Evolutionary conservation across 92 coral and sea anemone genomes (phyloP), one percentile per base, ranked within the genome.

Genomic region (Epizoanthus fatuus): DNA sequence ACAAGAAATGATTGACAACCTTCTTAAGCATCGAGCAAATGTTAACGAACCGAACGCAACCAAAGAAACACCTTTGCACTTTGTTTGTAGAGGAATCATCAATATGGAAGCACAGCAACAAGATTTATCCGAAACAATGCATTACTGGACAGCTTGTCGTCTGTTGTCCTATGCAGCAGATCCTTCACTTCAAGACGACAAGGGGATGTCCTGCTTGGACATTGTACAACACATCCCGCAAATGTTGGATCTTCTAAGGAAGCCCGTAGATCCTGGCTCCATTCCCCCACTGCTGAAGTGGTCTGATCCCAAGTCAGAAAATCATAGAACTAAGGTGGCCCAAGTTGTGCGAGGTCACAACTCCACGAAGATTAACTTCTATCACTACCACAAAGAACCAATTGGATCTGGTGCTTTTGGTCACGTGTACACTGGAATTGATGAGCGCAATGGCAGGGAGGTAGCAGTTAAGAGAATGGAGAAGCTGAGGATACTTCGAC

Each of bases 71-170:
- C 69, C 81, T 60, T 53, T 76, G 42, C 81, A 76, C 45, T 37
- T 76, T 37, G 81, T 76, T 40, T 76, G 81, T 51, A 76, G 81
- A 40, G 5, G 9, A 54, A 40, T n/a, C 20, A 1, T 20, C 3
- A 37, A 2, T 3, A 52, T 73, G 35, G 7, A 40, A 37, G 81
- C 59, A 5, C 69, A 59, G 4, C 81, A 76, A 40, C 7, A 17
- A 35, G 44, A 39, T 3, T 16, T 59, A 20, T 67, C 49, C 25
- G 55, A 76, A 17, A 40, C 81, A 4, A 76, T 76, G 81, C 62
- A 58, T 39, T 76, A 58, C 62, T 76, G 81, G 81, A 59, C 81
- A 40, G 69, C 69, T 5, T n/a, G 69, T 57, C 81, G 69, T 39
- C 81, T 76, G 56, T 1, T 14, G 9, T 8, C 14, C 9, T 7